Conservation (phyloP, 1,140 invertebrate species). For the Zaprionus taronus region DNA sequence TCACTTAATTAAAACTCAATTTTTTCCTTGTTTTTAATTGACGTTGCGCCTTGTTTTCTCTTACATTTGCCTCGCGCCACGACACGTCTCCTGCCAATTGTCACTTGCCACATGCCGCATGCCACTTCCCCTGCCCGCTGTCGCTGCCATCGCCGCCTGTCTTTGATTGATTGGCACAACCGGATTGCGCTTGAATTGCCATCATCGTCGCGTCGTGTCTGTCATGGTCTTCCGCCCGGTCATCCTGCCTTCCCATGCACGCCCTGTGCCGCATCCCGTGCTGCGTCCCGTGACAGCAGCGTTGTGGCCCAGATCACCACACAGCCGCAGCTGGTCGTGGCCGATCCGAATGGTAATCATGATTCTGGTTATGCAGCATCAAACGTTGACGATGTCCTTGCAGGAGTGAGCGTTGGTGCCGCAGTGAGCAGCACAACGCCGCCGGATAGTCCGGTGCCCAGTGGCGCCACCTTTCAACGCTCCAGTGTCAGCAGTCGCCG, state of each 20-base stretch:
- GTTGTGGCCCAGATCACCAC: constrained; percentile 87
- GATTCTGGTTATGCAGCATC: constrained; percentile 92
- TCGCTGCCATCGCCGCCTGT: background rate
- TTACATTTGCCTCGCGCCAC: constrained; percentile 7
- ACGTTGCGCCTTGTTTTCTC: constrained; percentile 56
- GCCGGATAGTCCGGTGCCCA: constrained; percentile 86
- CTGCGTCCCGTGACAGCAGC: constrained; percentile 71
- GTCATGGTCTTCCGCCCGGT: background rate
- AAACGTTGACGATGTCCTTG: constrained; percentile 86
- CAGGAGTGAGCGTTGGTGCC: constrained; percentile 71
- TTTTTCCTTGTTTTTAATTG: constrained; percentile 75
- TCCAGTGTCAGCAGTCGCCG: constrained; percentile 79
- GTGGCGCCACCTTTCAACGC: constrained; percentile 75
- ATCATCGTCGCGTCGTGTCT: background rate
- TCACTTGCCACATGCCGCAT: constrained; percentile 5
- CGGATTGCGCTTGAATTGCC: constrained; percentile 32
- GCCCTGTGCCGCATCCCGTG: constrained; percentile 1
- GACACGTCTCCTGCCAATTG: background rate
- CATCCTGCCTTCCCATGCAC: background rate
- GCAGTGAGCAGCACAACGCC: constrained; percentile 79
- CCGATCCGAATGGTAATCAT: constrained; percentile 91
- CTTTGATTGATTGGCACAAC: constrained; percentile 54
- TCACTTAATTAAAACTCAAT: constrained; percentile 81
- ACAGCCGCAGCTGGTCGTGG: constrained; percentile 84
- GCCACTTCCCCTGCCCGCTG: constrained; percentile 1